Evolutionary conservation across 2,113 vertebrate genomes (phyloP).

Genomic region (Tinamus guttatus): DNA sequence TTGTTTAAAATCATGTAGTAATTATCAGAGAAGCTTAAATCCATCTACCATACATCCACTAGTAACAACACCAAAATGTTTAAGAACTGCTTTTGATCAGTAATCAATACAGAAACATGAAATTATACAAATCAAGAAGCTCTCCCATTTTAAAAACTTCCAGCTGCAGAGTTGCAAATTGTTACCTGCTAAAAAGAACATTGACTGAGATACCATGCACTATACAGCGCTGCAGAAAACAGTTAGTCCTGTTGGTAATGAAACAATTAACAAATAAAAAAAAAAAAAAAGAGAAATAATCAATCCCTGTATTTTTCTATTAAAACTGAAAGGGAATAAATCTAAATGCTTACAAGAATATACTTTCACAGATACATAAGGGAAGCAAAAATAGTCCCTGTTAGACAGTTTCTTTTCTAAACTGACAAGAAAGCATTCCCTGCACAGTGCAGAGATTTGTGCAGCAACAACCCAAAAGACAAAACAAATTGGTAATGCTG

Average conservation of each 20-base stretch:
- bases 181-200: conserved; percentile 45
- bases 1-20: conserved; percentile 79
- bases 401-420: conserved; percentile 37
- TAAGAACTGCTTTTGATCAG: conserved; percentile 76
- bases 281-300: background rate
- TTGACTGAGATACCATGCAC: conserved; percentile 68
- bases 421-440: conserved; percentile 11
- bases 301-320: background rate
- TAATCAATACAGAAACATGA: conserved; percentile 74
- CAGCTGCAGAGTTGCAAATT: conserved; percentile 46
- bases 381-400: conserved; percentile 38
- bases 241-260: conserved; percentile 52
- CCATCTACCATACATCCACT: conserved; percentile 79
- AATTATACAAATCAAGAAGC: conserved; percentile 71
- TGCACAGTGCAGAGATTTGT: background rate
- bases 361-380: conserved; percentile 12
- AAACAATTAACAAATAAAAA: conserved; percentile 35
- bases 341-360: background rate
- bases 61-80: conserved; percentile 79
- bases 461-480: background rate
- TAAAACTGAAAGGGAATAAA: background rate
- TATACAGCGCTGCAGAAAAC: conserved; percentile 60
- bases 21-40: conserved; percentile 80
- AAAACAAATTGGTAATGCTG: background rate
- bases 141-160: conserved; percentile 66